Percentiles rank a stretch among this genome's conserved stretches.
These are phyloP conservation scores for Halichoeres trimaculatus DNA, from an alignment of 2,113 vertebrate genomes.

Conservation along the genomic window DNA sequence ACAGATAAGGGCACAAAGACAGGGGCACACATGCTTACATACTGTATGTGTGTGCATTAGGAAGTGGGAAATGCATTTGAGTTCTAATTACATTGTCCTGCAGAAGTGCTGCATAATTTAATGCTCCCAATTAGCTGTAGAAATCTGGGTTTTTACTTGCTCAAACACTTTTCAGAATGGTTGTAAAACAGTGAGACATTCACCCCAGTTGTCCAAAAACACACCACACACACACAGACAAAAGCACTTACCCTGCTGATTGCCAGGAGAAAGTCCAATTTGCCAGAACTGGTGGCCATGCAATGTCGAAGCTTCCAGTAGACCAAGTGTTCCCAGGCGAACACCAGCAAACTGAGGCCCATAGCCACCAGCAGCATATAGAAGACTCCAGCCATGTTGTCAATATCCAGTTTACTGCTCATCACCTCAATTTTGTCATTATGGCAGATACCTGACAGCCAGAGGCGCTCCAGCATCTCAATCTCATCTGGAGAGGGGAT, in stretches of 20 bases:
- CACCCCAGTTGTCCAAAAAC: background rate
- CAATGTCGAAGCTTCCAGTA: conserved; percentile 91
- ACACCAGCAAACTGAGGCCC: conserved; percentile 91
- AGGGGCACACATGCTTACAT: conserved; percentile 38
- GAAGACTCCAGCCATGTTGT: conserved; percentile 95
- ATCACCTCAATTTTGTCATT: conserved; percentile 95
- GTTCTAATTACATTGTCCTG: background rate
- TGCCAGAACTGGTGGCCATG: conserved; percentile 87
- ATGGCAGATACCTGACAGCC: conserved; percentile 92
- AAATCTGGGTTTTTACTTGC: background rate
- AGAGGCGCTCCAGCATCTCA: conserved; percentile 91
- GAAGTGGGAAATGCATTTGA: background rate
- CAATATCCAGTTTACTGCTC: conserved; percentile 93
- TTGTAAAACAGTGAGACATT: conserved; percentile 10
- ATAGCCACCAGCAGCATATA: conserved; percentile 94
- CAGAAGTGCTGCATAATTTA: background rate
- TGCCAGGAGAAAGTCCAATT: conserved; percentile 90
- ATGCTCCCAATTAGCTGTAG: background rate
- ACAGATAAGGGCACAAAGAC: conserved; percentile 51
- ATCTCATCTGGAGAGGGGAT: conserved; percentile 86
- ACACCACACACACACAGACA: conserved; percentile 6
- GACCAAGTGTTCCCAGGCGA: conserved; percentile 92
- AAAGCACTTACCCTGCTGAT: conserved; percentile 87
- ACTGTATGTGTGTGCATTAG: conserved; percentile 5
- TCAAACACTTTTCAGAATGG: background rate